Percentiles rank a stretch among this genome's conserved stretches.
phyloP scores from a whole-genome alignment of 2,797 vertebrate species.

The Chaenodraco wilsoni region DNA sequence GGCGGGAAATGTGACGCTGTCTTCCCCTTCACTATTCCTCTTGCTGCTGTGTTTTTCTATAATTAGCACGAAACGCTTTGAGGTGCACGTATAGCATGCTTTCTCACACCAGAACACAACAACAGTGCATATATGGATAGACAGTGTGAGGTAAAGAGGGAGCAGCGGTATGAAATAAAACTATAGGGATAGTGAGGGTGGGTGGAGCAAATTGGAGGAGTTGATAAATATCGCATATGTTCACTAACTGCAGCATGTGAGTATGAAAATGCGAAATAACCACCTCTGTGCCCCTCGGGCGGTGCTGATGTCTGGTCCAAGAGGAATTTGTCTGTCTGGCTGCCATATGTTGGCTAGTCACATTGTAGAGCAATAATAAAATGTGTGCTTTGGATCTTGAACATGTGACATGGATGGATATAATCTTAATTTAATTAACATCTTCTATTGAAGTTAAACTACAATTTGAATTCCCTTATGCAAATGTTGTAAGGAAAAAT shows the following conservation, averaged over 20 bases:
- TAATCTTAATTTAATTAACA: not conserved
- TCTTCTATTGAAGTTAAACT: not conserved
- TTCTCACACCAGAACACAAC: not conserved
- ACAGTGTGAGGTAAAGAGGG: not conserved
- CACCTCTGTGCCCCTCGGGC: not conserved
- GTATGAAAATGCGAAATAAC: slow-evolving; percentile 71
- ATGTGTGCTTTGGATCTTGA: not conserved
- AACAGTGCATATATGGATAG: not conserved
- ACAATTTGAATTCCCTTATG: not conserved
- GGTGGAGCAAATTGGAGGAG: slow-evolving; percentile 22
- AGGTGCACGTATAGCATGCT: not conserved
- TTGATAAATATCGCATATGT: slow-evolving; percentile 79
- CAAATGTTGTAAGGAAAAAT: too few relatives aligned
- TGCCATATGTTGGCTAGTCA: slow-evolving; percentile 61
- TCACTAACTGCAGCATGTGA: slow-evolving; percentile 67
- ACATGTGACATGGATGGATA: not conserved
- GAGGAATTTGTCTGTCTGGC: slow-evolving; percentile 67
- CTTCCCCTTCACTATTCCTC: not conserved
- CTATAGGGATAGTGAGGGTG: not conserved
- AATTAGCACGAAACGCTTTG: slow-evolving; percentile 17
- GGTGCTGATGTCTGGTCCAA: slow-evolving; percentile 28
- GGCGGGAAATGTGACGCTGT: slow-evolving; percentile 30
- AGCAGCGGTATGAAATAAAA: slow-evolving; percentile 15
- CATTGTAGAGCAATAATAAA: slow-evolving; percentile 10
- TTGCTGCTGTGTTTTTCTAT: not conserved